Evolutionary conservation across 2,113 vertebrate species (phyloP), one percentile per base, ranked within the genome.

Genomic region (Carassius carassius): DNA sequence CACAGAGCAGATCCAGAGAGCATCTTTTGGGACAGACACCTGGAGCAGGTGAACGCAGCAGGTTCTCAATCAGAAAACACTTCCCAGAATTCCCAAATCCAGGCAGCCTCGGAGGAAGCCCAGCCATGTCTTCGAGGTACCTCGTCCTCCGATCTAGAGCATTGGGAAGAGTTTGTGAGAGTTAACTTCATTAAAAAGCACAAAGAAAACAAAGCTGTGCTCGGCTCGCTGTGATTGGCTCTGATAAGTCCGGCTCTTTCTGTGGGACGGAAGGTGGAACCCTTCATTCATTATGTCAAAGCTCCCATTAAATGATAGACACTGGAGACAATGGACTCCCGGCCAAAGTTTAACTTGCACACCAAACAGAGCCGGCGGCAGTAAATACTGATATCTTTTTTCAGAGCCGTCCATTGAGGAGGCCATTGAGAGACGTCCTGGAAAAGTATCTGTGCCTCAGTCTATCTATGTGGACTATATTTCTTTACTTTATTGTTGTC

Each of bases 1-100:
- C 67, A 37, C 67, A 70, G 88, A 3, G 0, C 16, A 1, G 29
- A 29, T 29, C 29, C 29, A 2, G 29, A 29, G 29, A 29, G 29
- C 29, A 29, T 29, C 54, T 58, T 17, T 58, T 9, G 54, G 54
- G 54, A 21, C 19, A 92, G 93, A 83, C 88, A 92, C 32, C 91
- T 17, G 87, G 91, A 62, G 90, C 85, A 70, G 67, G 67, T 37
- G 67, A 70, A n/a, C 95, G 92, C 89, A 98, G 93, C 89, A 98
- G 92, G 92, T 98, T 97, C 89, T 99, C 96, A 41, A 98, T 98
- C 54, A 98, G 95, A 92, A 99, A 99, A 92, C 97, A 96, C 93
- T 96, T 97, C 82, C 97, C 97, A 32, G 96, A 93, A 90, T 81
- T 94, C 62, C 96, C 96, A 14, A 96, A 97, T 41, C 96, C 96